Base-by-base conservation (phyloP, 2,888 invertebrate species). In the Zhuqinia jingwanae region DNA sequence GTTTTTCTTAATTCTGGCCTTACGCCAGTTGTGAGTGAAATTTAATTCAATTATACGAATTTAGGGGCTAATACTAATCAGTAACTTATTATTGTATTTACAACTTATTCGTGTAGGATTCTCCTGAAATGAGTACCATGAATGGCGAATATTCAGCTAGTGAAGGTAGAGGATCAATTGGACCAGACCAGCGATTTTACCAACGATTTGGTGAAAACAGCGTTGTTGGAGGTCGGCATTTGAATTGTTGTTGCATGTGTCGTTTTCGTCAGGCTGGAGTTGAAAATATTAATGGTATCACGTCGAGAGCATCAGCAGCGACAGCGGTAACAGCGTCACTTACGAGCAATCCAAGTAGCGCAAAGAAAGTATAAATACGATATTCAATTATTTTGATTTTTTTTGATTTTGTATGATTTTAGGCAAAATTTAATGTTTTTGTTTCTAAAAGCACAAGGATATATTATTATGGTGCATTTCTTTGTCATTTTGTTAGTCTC, bases 241-340 rank as follows among this genome's bases (percentile, higher is more conserved):
- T 20, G 2, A 85, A 81, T 17, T 89, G 89, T 27, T 89, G 89
- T 47, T 89, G 89, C 79, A 88, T 89, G 89, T 89, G 89, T 50
- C 85, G 76, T 22, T 84, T 79, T 17, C 73, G 88, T 17, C 22
- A 68, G 20, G 15, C 30, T 65, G 79, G 60, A 17, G 1, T 47
- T 15, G 77, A 85, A 68, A 60, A 22, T n/a, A 42, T 36, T 25
- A 79, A 78, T 73, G 36, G 65, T 25, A 30, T 63, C 17, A 60
- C 50, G 17, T 81, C 79, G 3, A 56, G 76, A 75, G 53, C 76
- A 22, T 76, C 83, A 13, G 84, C 47, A n/a, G 77, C 56, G 6
- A 81, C 77, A 1, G 65, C 63, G 27, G 77, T 47, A 13, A 81
- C 77, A 1, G 65, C 63, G 27, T 81, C 86, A 25, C n/a, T 58